phyloP scores from a whole-genome alignment of 2,888 invertebrate genomes.

The Pheosia gnoma region DNA sequence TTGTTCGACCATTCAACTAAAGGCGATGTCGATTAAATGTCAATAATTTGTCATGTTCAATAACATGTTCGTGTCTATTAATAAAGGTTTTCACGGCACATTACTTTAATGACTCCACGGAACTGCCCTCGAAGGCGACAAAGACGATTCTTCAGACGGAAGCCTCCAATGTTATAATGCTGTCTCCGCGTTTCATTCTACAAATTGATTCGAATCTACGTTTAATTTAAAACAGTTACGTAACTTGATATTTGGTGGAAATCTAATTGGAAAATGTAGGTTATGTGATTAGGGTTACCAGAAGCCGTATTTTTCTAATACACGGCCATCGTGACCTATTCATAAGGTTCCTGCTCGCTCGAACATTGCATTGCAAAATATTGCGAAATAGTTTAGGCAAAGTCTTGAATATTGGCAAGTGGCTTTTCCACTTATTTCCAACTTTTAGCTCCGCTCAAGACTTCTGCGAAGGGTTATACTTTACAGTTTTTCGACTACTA shows the following conservation, averaged over 20 bases:
- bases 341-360: neutral
- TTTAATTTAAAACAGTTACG: neutral
- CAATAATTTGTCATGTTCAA: slow-evolving; percentile 14
- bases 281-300: neutral
- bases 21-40: slow-evolving; percentile 9
- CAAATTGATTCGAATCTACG: neutral
- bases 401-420: too few species aligned
- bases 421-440: too few species aligned
- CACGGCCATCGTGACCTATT: neutral
- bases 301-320: neutral
- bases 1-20: too few species aligned
- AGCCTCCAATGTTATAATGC: neutral
- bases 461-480: too few species aligned
- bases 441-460: too few species aligned
- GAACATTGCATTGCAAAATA: too few species aligned
- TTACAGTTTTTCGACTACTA: too few species aligned
- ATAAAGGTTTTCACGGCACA: slow-evolving; percentile 4
- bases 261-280: neutral
- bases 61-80: neutral
- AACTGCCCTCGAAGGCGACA: neutral
- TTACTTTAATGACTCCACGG: neutral
- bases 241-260: neutral
- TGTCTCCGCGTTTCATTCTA: neutral
- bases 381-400: too few species aligned
- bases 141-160: neutral